Percentiles rank a stretch among this genome's conserved stretches.
phyloP scores from a whole-genome alignment of 2,113 vertebrate species.

The Paracanthobrama guichenoti region DNA sequence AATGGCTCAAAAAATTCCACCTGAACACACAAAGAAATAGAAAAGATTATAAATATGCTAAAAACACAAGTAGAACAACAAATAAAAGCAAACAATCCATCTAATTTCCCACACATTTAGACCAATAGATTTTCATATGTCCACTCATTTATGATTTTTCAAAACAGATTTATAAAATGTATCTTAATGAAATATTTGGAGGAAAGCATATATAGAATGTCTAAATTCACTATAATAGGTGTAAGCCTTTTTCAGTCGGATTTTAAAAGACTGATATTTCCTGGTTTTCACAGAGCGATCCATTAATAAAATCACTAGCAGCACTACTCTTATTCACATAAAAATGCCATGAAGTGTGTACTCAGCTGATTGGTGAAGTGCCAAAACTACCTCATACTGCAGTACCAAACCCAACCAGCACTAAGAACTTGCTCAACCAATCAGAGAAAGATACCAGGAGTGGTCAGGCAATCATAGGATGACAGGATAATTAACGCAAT shows the following conservation, averaged over 20 bases:
- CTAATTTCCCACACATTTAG: background rate
- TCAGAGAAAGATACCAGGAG: background rate
- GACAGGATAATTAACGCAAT: background rate
- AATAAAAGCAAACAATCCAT: too few species aligned
- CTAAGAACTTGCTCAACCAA: slow-evolving; percentile 3
- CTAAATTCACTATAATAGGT: background rate
- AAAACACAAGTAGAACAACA: slow-evolving; percentile 1
- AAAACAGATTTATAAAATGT: background rate
- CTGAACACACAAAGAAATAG: slow-evolving; percentile 64
- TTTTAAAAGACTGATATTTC: background rate
- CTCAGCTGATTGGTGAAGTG: background rate
- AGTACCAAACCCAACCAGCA: background rate
- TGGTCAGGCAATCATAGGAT: background rate
- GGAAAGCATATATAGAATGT: background rate
- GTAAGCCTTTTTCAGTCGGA: background rate
- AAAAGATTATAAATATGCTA: background rate
- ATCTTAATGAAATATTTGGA: background rate
- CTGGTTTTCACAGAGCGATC: background rate
- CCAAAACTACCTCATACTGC: background rate
- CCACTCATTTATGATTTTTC: background rate
- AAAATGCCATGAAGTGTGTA: background rate
- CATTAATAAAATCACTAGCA: background rate
- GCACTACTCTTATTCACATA: background rate
- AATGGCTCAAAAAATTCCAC: slow-evolving; percentile 90
- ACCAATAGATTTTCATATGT: background rate